These are phyloP conservation scores for Apeltes quadracus DNA, from an alignment of 2,113 vertebrate genomes.

Conservation along the genomic window DNA sequence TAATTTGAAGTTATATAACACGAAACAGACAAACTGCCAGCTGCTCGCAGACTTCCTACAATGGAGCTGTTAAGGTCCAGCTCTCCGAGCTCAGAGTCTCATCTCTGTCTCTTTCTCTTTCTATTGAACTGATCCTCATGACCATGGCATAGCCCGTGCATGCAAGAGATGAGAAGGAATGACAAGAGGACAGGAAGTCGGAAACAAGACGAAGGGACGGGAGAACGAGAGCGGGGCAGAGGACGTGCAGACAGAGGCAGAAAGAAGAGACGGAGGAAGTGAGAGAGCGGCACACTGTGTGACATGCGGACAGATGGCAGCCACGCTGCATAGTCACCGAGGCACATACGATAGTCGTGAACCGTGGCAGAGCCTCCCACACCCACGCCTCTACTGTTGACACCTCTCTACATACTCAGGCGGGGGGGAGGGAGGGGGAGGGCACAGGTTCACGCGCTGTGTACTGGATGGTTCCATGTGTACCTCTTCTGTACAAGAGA, in stretches of 20 bases:
- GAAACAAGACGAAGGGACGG: constrained; percentile 30
- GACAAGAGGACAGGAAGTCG: constrained; percentile 20
- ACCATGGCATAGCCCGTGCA: not conserved
- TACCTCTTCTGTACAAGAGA: not conserved
- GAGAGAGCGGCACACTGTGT: constrained; percentile 56
- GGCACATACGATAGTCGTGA: constrained; percentile 75
- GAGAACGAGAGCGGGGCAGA: constrained; percentile 28
- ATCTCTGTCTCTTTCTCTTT: constrained; percentile 19
- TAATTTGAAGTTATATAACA: constrained; percentile 7
- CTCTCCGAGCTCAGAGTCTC: constrained; percentile 22
- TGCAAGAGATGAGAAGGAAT: constrained; percentile 23
- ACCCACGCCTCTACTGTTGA: constrained; percentile 71
- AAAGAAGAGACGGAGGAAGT: constrained; percentile 24
- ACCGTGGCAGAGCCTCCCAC: constrained; percentile 63
- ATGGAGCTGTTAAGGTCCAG: constrained; percentile 1
- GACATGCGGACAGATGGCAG: constrained; percentile 74
- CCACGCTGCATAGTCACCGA: constrained; percentile 56
- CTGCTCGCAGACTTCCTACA: constrained; percentile 4
- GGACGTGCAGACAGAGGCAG: constrained; percentile 34
- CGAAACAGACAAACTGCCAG: not conserved
- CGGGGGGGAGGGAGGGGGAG: constrained; percentile 8
- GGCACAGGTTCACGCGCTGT: constrained; percentile 4
- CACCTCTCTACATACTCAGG: constrained; percentile 61
- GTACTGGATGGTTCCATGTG: constrained; percentile 1
- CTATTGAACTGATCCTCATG: constrained; percentile 35